Conservation (phyloP, 2,797 vertebrate species). For the Acropternis orthonyx region DNA sequence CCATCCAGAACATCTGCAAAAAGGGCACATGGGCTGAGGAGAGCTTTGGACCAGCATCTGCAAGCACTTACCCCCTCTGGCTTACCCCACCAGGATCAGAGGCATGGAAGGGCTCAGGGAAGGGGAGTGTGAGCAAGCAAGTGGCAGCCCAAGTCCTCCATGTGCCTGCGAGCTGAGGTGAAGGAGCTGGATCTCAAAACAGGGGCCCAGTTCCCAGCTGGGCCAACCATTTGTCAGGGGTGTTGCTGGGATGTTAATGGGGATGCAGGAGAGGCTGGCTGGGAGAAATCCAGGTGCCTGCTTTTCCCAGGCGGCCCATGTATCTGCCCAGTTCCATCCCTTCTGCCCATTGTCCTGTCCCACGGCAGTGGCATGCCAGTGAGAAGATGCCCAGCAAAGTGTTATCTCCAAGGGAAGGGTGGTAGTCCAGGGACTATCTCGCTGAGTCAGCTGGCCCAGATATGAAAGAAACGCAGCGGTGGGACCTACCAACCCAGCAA, state of each 20-base stretch:
- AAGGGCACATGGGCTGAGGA: background rate
- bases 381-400: background rate
- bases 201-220: background rate
- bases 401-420: background rate
- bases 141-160: rapidly evolving
- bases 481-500: background rate
- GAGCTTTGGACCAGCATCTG: background rate
- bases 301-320: background rate
- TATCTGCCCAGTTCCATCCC: background rate
- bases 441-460: background rate
- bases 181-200: background rate
- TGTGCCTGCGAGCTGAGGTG: rapidly evolving
- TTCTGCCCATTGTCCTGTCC: background rate
- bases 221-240: background rate
- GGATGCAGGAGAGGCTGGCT: background rate
- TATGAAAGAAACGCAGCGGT: background rate
- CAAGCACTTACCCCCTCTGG: background rate
- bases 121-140: rapidly evolving
- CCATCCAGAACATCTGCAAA: background rate
- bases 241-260: background rate
- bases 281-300: background rate
- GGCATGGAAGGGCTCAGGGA: background rate
- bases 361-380: rapidly evolving
- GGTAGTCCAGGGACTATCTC: background rate
- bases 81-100: background rate